phyloP scores from a whole-genome alignment of 2,797 vertebrate genomes.

The Arvicola amphibius region DNA sequence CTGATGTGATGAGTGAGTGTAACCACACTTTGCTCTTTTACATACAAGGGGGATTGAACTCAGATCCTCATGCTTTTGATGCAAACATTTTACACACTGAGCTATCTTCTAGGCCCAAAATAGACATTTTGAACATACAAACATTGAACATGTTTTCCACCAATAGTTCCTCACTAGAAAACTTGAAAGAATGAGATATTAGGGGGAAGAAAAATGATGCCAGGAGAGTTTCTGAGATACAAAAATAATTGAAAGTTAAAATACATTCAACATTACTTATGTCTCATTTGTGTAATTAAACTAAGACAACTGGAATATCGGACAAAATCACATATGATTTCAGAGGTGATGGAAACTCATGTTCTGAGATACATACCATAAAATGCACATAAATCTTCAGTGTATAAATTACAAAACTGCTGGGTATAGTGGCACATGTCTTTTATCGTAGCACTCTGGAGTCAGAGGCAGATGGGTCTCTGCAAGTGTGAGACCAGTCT shows the following conservation, averaged over 20 bases:
- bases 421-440: neutral
- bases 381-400: neutral
- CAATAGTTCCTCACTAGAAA: neutral
- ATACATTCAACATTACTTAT: neutral
- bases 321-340: slow-evolving; percentile 23
- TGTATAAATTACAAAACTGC: slow-evolving; percentile 35
- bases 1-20: neutral
- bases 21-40: neutral
- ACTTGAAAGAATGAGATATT: neutral
- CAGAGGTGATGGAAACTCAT: neutral
- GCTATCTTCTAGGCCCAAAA: neutral
- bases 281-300: neutral
- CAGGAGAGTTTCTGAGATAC: slow-evolving; percentile 14
- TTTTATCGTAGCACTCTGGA: neutral
- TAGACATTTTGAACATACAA: neutral
- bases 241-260: slow-evolving; percentile 10
- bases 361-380: slow-evolving; percentile 1
- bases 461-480: neutral
- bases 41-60: neutral
- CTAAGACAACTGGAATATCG: neutral
- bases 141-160: slow-evolving; percentile 25
- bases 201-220: neutral
- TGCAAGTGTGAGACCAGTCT: neutral
- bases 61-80: neutral
- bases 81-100: neutral